Evolutionary conservation across 2,888 invertebrate genomes (phyloP).

Genomic region (Caradrina kadenii): DNA sequence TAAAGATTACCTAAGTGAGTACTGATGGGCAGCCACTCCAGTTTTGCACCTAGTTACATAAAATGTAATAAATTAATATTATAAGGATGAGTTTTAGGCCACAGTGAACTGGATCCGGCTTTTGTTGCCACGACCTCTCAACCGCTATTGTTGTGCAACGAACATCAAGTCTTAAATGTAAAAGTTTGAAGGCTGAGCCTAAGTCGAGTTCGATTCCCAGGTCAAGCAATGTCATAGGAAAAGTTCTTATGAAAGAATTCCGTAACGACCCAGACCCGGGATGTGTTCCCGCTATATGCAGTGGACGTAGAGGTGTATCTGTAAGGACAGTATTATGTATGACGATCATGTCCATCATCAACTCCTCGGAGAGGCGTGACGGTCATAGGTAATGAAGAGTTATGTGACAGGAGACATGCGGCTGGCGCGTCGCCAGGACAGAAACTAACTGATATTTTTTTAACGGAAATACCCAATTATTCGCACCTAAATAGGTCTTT

Average conservation of each 20-base stretch:
- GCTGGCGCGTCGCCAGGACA: constrained; percentile 37
- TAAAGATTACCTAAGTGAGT: not conserved
- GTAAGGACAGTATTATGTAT: not conserved
- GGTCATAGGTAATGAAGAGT: constrained; percentile 24
- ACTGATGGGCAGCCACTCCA: not conserved
- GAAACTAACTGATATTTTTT: not conserved
- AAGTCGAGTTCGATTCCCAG: not conserved
- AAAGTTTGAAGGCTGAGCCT: not conserved
- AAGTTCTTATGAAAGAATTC: not conserved
- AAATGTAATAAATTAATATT: too few species aligned
- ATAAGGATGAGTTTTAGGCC: too few species aligned
- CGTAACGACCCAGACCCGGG: not conserved
- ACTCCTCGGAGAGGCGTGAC: not conserved
- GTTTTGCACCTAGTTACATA: not conserved
- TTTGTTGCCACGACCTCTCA: not conserved
- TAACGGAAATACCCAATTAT: constrained; percentile 52
- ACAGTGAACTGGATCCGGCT: too few species aligned
- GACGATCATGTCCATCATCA: too few species aligned
- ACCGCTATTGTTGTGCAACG: not conserved
- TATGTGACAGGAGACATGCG: constrained; percentile 27
- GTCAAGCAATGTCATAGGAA: not conserved
- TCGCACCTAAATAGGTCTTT: constrained; percentile 27
- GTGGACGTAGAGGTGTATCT: not conserved
- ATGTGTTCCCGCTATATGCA: not conserved
- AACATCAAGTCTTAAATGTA: not conserved